phyloP scores from a whole-genome alignment of 2,888 invertebrate species.

The Apamea epomidion region DNA sequence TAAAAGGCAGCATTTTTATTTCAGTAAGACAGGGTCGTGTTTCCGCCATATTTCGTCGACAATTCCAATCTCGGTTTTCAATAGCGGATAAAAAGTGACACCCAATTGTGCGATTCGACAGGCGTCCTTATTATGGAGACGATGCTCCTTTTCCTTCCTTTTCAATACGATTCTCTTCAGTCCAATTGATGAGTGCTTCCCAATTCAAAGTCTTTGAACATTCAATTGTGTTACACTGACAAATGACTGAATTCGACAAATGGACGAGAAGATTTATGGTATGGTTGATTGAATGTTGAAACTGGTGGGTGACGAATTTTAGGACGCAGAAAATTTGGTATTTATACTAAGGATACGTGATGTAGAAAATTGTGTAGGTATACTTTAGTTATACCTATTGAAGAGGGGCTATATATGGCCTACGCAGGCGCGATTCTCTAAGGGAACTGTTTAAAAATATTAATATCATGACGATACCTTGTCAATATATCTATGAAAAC shows the following conservation, averaged over 20 bases:
- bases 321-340: not conserved
- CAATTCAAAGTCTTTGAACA: constrained; percentile 52
- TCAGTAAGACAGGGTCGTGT: not conserved
- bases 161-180: constrained; percentile 27
- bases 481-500: no score
- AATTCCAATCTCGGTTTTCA: constrained; percentile 38
- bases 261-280: constrained; percentile 53
- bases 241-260: constrained; percentile 51
- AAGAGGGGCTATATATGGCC: no score
- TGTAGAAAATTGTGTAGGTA: not conserved
- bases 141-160: constrained; percentile 13
- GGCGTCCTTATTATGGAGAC: not conserved
- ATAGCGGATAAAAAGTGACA: constrained; percentile 30
- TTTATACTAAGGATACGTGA: not conserved
- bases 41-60: constrained; percentile 31
- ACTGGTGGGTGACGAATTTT: constrained; percentile 13
- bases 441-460: no score
- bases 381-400: no score
- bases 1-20: not conserved
- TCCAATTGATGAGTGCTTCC: constrained; percentile 35
- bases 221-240: constrained; percentile 60
- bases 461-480: no score
- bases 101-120: constrained; percentile 39
- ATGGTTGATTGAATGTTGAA: constrained; percentile 16
- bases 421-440: no score